A percentile compares a stretch with the other conserved stretches of the same genome.
These are phyloP conservation scores for Uria aalge DNA, from an alignment of 2,113 vertebrate genomes.

Conservation along the genomic window DNA sequence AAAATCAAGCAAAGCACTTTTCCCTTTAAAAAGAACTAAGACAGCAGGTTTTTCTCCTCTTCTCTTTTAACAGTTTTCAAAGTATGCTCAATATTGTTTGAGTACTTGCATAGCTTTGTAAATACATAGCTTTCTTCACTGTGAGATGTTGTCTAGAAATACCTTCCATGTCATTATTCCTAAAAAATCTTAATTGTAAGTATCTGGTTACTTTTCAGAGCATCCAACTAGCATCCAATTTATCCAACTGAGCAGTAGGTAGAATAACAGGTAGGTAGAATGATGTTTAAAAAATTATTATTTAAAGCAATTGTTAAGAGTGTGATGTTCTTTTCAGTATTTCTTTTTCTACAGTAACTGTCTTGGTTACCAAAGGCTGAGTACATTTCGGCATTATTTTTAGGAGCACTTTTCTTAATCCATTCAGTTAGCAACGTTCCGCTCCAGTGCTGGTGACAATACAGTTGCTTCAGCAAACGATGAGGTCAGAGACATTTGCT, in stretches of 20 bases:
- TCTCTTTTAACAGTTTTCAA: not conserved
- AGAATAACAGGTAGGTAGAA: not conserved
- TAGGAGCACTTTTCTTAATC: conserved; percentile 26
- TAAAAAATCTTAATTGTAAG: not conserved
- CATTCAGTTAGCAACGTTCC: conserved; percentile 36
- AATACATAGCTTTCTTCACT: not conserved
- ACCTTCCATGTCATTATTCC: not conserved
- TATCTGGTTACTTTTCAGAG: not conserved
- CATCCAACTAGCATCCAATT: not conserved
- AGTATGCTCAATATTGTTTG: not conserved
- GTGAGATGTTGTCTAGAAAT: not conserved
- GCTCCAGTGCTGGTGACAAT: conserved; percentile 37
- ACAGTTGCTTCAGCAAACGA: conserved; percentile 28
- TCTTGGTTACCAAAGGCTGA: not conserved
- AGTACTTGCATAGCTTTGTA: not conserved
- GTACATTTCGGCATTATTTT: conserved; percentile 1
- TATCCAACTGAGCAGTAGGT: not conserved
- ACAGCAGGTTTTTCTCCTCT: not conserved
- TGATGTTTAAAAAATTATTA: not conserved
- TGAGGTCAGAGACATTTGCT: conserved; percentile 53
- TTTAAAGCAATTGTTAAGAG: not conserved
- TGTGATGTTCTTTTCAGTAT: not conserved
- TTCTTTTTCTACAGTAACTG: not conserved
- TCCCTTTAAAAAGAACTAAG: conserved; percentile 17
- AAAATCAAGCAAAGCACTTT: conserved; percentile 50